Evolutionary conservation across 2,113 vertebrate genomes (phyloP).

Genomic region (Neopipo cinnamomea): DNA sequence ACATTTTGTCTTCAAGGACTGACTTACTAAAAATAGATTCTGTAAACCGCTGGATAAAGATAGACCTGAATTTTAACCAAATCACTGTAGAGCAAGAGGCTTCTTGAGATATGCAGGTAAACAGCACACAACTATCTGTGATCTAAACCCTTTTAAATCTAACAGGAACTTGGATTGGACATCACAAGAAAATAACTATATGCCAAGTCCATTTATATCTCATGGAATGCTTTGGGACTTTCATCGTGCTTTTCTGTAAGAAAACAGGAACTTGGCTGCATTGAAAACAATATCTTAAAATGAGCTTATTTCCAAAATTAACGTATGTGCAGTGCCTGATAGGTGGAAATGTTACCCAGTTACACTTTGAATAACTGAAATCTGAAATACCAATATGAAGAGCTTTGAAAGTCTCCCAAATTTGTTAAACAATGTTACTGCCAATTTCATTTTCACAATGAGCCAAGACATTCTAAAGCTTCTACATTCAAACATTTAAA

Average conservation of each 20-base stretch:
- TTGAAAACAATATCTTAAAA: constrained; percentile 44
- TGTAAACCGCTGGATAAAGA: not conserved
- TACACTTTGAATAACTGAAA: constrained; percentile 47
- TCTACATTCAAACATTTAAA: constrained; percentile 32
- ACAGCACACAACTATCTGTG: constrained; percentile 1
- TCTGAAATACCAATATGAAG: not conserved
- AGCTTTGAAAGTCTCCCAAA: constrained; percentile 55
- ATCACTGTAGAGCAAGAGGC: not conserved
- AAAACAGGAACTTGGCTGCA: constrained; percentile 56
- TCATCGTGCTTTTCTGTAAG: constrained; percentile 29
- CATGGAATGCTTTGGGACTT: constrained; percentile 21
- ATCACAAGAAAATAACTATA: constrained; percentile 48
- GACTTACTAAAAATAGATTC: constrained; percentile 21
- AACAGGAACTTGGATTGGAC: constrained; percentile 51
- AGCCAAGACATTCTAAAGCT: constrained; percentile 50
- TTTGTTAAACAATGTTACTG: constrained; percentile 39
- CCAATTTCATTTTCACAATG: constrained; percentile 42
- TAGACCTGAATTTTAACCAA: constrained; percentile 10
- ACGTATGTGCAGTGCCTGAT: constrained; percentile 49
- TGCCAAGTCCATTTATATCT: constrained; percentile 51
- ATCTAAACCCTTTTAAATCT: constrained; percentile 40
- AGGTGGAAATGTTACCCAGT: constrained; percentile 39
- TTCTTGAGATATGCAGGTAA: constrained; percentile 45
- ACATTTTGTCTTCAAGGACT: not conserved
- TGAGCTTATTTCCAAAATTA: constrained; percentile 59